phyloP scores from a whole-genome alignment of 2,797 vertebrate genomes.

The Chaetophractus vellerosus region DNA sequence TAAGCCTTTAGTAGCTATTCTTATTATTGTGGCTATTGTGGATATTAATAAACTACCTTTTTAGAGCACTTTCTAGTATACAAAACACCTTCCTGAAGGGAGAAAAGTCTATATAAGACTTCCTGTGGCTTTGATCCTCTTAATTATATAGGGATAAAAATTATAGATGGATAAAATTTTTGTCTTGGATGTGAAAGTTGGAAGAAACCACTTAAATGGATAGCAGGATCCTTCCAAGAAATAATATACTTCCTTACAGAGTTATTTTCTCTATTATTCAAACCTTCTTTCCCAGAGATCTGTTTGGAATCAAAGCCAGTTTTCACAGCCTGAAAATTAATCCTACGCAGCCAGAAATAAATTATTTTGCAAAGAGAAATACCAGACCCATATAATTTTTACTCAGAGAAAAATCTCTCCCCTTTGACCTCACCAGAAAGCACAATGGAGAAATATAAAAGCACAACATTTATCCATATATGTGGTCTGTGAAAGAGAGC shows the following conservation, averaged over 20 bases:
- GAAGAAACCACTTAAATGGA: conserved; percentile 79
- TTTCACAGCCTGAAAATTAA: conserved; percentile 84
- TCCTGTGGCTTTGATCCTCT: conserved; percentile 51
- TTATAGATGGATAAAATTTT: neutral
- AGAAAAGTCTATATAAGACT: conserved; percentile 32
- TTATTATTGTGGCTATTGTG: neutral
- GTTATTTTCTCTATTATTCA: conserved; percentile 77
- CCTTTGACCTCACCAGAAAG: conserved; percentile 67
- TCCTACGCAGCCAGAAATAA: conserved; percentile 79
- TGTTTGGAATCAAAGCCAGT: conserved; percentile 80
- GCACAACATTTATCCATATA: neutral
- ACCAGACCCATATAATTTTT: conserved; percentile 79
- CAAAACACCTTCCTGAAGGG: neutral
- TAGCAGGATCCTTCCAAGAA: conserved; percentile 76
- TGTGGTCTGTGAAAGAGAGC: conserved; percentile 26
- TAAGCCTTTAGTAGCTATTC: neutral
- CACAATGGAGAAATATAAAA: conserved; percentile 63
- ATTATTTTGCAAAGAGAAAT: conserved; percentile 85
- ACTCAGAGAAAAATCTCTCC: neutral
- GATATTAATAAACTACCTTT: neutral
- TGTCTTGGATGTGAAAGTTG: conserved; percentile 67
- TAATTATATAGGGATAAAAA: conserved; percentile 65
- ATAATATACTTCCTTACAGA: conserved; percentile 78
- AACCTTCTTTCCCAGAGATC: conserved; percentile 63
- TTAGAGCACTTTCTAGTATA: neutral